A percentile compares a stretch with the other conserved stretches of the same genome.
phyloP scores from a whole-genome alignment of 2,888 invertebrate species.

The Odontocolon sp. region DNA sequence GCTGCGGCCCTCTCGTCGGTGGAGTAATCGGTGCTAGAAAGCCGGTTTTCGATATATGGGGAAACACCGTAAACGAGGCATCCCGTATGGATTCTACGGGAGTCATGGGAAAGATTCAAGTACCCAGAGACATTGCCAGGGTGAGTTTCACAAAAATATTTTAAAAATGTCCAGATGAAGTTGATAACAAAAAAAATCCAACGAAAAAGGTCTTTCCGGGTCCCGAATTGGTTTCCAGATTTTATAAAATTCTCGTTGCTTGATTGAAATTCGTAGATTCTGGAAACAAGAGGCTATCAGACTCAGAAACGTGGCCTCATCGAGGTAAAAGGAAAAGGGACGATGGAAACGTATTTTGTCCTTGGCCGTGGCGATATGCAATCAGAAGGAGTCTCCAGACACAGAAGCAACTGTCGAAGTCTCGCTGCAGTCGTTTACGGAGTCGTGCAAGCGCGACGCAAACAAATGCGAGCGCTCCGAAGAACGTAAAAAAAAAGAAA shows the following conservation, averaged over 20 bases:
- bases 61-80: slow-evolving; percentile 97
- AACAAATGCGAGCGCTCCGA: slow-evolving; percentile 82
- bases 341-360: slow-evolving; percentile 98
- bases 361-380: slow-evolving; percentile 85
- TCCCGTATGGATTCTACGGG: slow-evolving; percentile 99
- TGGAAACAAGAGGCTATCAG: slow-evolving; percentile 88
- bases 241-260: slow-evolving; percentile 42
- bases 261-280: no score
- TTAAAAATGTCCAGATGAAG: neutral
- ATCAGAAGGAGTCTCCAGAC: slow-evolving; percentile 84
- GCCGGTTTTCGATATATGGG: slow-evolving; percentile 98
- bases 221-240: neutral
- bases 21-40: slow-evolving; percentile 98
- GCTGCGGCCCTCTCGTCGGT: slow-evolving; percentile 95
- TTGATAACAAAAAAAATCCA: no score
- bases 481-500: slow-evolving; percentile 68
- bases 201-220: no score
- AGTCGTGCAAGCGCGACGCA: slow-evolving; percentile 91
- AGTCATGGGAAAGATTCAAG: slow-evolving; percentile 93
- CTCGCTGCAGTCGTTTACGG: slow-evolving; percentile 94
- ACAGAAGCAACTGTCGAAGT: slow-evolving; percentile 88
- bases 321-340: slow-evolving; percentile 96
- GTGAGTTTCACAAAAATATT: slow-evolving; percentile 75
- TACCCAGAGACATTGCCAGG: slow-evolving; percentile 91
- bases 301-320: slow-evolving; percentile 91